Evolutionary conservation across 1,140 invertebrate species (phyloP).

Genomic region (Cotesia typhae): DNA sequence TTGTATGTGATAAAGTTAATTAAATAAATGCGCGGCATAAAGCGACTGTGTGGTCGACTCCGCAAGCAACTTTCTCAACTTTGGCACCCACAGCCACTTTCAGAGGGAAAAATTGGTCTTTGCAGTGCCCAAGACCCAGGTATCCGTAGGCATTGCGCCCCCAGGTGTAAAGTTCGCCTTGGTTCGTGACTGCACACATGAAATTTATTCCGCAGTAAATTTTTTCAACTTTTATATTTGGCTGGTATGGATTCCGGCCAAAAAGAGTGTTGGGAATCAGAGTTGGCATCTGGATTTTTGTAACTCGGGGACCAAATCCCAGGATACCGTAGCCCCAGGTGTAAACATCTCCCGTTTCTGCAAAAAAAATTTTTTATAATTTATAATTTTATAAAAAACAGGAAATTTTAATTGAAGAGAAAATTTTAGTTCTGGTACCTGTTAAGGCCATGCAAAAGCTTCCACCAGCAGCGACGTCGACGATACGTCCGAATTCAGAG

Average conservation of each 20-base stretch:
- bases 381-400: constrained; percentile 30
- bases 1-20: constrained; percentile 48
- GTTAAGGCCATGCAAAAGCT: constrained; percentile 86
- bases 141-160: constrained; percentile 85
- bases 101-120: constrained; percentile 89
- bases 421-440: constrained; percentile 64
- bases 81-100: constrained; percentile 81
- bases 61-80: constrained; percentile 78
- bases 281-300: constrained; percentile 72
- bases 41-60: constrained; percentile 85
- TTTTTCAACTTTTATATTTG: constrained; percentile 70
- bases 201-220: constrained; percentile 80
- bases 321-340: constrained; percentile 94
- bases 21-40: constrained; percentile 76
- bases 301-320: constrained; percentile 84
- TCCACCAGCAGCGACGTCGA: constrained; percentile 85
- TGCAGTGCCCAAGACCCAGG: constrained; percentile 80
- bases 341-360: constrained; percentile 84
- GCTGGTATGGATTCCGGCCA: constrained; percentile 83
- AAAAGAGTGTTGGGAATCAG: constrained; percentile 83
- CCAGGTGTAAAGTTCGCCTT: constrained; percentile 89
- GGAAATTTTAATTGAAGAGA: not conserved
- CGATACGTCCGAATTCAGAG: constrained; percentile 76
- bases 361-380: constrained; percentile 39
- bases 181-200: constrained; percentile 81